A percentile compares a stretch with the other conserved stretches of the same genome.
These are phyloP conservation scores for Galeruca laticollis DNA, from an alignment of 2,888 invertebrate species.

Conservation along the genomic window DNA sequence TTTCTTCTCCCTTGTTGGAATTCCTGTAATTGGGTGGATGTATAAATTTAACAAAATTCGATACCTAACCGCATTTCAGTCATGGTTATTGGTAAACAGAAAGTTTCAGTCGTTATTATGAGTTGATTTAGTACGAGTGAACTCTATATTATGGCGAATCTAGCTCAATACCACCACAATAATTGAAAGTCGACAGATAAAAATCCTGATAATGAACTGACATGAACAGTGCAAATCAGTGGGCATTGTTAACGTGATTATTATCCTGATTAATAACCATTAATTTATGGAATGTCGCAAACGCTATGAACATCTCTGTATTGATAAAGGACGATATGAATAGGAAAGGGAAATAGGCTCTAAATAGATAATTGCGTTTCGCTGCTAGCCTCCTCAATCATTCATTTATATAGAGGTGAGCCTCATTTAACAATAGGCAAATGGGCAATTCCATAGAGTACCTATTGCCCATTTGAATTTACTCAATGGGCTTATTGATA, in stretches of 20 bases:
- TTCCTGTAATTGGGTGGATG: too few species aligned
- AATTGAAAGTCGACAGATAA: background rate
- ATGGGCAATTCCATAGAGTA: background rate
- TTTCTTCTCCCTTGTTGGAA: too few species aligned
- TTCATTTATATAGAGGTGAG: slow-evolving; percentile 12
- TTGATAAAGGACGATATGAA: slow-evolving; percentile 17
- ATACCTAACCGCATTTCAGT: too few species aligned
- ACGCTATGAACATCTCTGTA: slow-evolving; percentile 23
- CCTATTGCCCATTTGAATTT: background rate
- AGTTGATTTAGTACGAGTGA: too few species aligned
- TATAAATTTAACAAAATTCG: too few species aligned
- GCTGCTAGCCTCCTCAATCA: slow-evolving; percentile 8
- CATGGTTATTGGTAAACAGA: background rate
- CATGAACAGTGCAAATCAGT: background rate
- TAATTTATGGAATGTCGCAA: slow-evolving; percentile 35
- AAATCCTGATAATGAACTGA: background rate
- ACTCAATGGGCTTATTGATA: too few species aligned
- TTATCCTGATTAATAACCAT: slow-evolving; percentile 31
- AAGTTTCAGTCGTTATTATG: background rate
- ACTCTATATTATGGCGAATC: background rate
- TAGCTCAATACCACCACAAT: background rate
- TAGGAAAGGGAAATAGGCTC: slow-evolving; percentile 7
- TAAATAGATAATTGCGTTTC: slow-evolving; percentile 24
- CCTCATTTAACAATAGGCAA: slow-evolving; percentile 1
- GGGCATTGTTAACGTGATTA: slow-evolving; percentile 18